A percentile compares a stretch with the other conserved stretches of the same genome.
Conservation (phyloP, 2,113 vertebrate genomes). For the Macquaria ambigua region DNA sequence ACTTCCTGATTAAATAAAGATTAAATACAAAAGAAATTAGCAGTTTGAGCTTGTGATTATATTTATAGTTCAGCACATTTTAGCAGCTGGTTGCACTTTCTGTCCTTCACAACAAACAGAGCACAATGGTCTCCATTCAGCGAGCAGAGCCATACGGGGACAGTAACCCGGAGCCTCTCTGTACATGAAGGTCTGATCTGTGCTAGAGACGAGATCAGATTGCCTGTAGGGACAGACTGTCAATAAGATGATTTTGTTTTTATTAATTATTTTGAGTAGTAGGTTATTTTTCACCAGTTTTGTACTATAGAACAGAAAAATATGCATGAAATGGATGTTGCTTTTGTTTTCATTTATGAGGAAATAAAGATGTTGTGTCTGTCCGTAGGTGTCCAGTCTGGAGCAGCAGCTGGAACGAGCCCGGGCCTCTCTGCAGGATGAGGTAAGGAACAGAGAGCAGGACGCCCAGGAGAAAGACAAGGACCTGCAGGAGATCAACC, state of each 20-base stretch:
- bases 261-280: background rate
- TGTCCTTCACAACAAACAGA: constrained; percentile 12
- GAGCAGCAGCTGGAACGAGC: constrained; percentile 91
- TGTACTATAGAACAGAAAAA: background rate
- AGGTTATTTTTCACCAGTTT: background rate
- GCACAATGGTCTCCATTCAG: constrained; percentile 47
- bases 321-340: background rate
- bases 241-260: background rate
- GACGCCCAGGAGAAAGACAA: constrained; percentile 77
- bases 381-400: constrained; percentile 88
- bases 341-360: background rate
- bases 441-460: constrained; percentile 84
- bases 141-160: background rate
- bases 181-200: constrained; percentile 1
- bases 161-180: background rate
- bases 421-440: constrained; percentile 80
- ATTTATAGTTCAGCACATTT: constrained; percentile 21
- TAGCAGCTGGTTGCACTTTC: constrained; percentile 12
- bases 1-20: too few species aligned
- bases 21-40: background rate
- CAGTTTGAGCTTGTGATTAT: constrained; percentile 37
- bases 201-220: background rate
- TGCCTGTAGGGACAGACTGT: background rate
- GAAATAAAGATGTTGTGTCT: background rate
- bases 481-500: constrained; percentile 82